A percentile compares a stretch with the other conserved stretches of the same genome.
These are phyloP conservation scores for Drosophila repleta DNA, from an alignment of 1,140 invertebrate species.

Conservation along the genomic window DNA sequence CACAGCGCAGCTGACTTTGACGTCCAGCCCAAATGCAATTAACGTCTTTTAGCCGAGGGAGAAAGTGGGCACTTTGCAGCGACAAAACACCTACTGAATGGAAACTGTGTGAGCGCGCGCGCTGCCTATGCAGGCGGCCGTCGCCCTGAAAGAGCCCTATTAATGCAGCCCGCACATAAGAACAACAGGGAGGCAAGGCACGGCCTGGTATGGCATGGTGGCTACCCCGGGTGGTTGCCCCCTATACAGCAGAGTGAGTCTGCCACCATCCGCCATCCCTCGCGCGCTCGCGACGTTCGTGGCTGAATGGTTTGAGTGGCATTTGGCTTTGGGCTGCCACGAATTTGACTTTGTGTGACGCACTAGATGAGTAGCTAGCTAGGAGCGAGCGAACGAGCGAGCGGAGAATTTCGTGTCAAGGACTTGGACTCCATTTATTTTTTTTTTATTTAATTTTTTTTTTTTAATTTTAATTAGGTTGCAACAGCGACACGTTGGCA, in stretches of 20 bases:
- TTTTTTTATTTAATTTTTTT: neutral
- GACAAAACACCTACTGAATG: constrained; percentile 16
- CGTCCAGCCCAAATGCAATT: constrained; percentile 6
- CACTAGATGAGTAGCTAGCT: constrained; percentile 44
- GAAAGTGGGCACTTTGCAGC: constrained; percentile 7
- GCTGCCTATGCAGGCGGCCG: constrained; percentile 23
- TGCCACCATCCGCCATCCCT: too few species aligned
- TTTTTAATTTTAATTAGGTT: constrained; percentile 77
- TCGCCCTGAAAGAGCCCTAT: constrained; percentile 16
- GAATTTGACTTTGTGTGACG: constrained; percentile 75
- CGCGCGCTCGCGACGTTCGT: neutral
- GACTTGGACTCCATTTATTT: constrained; percentile 60
- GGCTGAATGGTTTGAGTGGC: constrained; percentile 72
- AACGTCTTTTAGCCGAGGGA: constrained; percentile 11
- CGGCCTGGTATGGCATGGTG: neutral
- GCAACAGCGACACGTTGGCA: constrained; percentile 75
- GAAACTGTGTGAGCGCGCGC: constrained; percentile 17
- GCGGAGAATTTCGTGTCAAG: constrained; percentile 66
- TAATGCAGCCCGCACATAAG: constrained; percentile 33
- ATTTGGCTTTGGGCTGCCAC: constrained; percentile 68
- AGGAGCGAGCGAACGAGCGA: too few species aligned
- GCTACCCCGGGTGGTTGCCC: constrained; percentile 1
- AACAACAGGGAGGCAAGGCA: constrained; percentile 8
- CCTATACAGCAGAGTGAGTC: neutral
- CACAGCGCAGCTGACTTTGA: neutral